Evolutionary conservation across 2,797 vertebrate genomes (phyloP).

Genomic region (Lateolabrax maculatus): DNA sequence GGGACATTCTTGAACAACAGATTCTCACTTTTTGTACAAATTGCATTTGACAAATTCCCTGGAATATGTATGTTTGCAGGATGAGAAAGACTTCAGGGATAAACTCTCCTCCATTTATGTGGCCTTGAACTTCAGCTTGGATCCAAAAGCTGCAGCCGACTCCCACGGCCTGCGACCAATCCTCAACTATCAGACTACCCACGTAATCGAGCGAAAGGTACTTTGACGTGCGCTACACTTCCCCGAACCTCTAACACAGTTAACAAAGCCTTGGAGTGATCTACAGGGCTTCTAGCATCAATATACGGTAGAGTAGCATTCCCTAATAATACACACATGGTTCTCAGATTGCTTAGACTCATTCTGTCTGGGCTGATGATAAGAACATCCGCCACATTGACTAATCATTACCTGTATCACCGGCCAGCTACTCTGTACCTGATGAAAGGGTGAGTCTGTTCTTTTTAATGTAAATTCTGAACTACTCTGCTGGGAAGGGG

Average conservation of each 20-base stretch:
- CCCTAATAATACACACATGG: constrained; percentile 18
- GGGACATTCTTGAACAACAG: background rate
- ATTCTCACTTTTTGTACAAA: background rate
- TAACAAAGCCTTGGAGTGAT: constrained; percentile 10
- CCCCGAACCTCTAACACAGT: background rate
- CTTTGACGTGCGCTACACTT: background rate
- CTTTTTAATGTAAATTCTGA: constrained; percentile 53
- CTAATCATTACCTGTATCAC: constrained; percentile 22
- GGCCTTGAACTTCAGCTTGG: constrained; percentile 91
- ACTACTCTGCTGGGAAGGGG: constrained; percentile 65
- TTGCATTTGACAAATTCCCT: constrained; percentile 6
- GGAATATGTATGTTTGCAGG: constrained; percentile 78
- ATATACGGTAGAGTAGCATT: background rate
- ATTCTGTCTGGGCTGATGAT: constrained; percentile 38
- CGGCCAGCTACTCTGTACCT: constrained; percentile 15
- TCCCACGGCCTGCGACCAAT: constrained; percentile 88
- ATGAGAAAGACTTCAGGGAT: constrained; percentile 94
- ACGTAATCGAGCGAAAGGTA: constrained; percentile 92
- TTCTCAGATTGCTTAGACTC: constrained; percentile 2
- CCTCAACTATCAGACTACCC: constrained; percentile 90
- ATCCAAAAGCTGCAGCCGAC: constrained; percentile 87
- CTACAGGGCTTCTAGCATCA: constrained; percentile 11
- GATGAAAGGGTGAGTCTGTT: constrained; percentile 51
- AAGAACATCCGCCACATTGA: constrained; percentile 38
- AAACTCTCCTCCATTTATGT: constrained; percentile 94